These are phyloP conservation scores for Neuroterus valhalla DNA, from an alignment of 1,140 invertebrate genomes.

Conservation along the genomic window DNA sequence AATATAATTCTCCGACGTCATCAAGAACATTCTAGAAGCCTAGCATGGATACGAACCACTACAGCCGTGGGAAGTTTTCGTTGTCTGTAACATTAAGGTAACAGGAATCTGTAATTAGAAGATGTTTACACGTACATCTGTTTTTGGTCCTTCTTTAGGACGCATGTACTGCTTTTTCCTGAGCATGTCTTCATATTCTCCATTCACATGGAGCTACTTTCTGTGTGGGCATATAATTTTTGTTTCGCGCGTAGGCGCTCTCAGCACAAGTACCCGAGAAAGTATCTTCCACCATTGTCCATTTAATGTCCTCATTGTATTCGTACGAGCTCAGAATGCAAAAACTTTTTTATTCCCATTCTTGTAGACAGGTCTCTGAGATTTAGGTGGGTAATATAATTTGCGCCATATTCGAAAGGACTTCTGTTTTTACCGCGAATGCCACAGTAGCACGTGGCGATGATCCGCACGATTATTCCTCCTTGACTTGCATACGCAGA, in stretches of 20 bases:
- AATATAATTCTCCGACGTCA: too few species aligned
- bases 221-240: neutral
- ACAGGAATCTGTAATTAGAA: too few species aligned
- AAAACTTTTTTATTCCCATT: constrained; percentile 4
- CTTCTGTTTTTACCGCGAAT: constrained; percentile 3
- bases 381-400: constrained; percentile 4
- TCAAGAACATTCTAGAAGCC: too few species aligned
- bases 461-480: neutral
- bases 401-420: neutral
- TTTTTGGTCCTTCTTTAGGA: too few species aligned
- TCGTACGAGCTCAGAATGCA: neutral
- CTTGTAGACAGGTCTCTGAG: neutral
- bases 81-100: too few species aligned
- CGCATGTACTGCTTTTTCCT: neutral
- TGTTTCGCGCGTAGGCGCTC: neutral
- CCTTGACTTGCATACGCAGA: neutral
- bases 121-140: too few species aligned
- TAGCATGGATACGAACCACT: too few species aligned
- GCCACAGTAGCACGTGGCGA: neutral
- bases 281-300: neutral
- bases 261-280: neutral
- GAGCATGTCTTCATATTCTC: neutral
- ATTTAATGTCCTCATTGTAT: constrained; percentile 13
- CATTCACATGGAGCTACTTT: neutral
- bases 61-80: too few species aligned